Base-by-base conservation (phyloP, 2,888 invertebrate genomes). In the Tipula helvola region DNA sequence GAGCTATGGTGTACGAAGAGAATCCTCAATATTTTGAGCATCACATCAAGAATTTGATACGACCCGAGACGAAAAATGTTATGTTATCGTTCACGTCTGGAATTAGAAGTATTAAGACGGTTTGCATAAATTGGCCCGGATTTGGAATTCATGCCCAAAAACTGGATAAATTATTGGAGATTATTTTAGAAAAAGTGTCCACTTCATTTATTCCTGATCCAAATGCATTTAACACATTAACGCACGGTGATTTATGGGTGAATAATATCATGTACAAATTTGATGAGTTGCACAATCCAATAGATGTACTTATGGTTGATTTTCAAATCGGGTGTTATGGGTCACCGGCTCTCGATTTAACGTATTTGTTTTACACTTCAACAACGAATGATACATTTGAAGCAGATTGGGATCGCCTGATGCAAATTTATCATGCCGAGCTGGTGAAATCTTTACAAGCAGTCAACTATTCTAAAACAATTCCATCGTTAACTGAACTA, bases 201-300 rank as follows among this genome's bases (percentile, higher is more conserved):
- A 28, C 10, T 5, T n/a, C 47, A 12, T 44, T 18, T 86, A 28
- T 12, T 5, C 4, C 1, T 13, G 86, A 86, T 28, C 28, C 18
- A 18, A 44, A 44, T 86, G 2, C 16, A 3, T 86, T 86, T 16
- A 86, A 86, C 5, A 47, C 47, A 10, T 42, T 86, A 12, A 91
- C 90, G 87, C 91, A 91, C 87, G 91, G 91, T 12, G 91, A 91
- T 88, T 88, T 91, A 5, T 91, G 91, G 91, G 88, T 90, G 5
- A 91, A 91, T 87, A 91, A 91, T 88, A 90, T 91, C 89, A 89
- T 91, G 89, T 91, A 91, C 87, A 89, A 89, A 8, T 91, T 91
- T 87, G 88, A 90, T 87, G 86, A 88, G 89, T 89, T 71, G 89
- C 89, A 87, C 0, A 83, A 83, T 12, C 88, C 90, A 4, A 88